These are phyloP conservation scores for Hoplodrina ambigua DNA, from an alignment of 2,888 invertebrate species.

Conservation along the genomic window DNA sequence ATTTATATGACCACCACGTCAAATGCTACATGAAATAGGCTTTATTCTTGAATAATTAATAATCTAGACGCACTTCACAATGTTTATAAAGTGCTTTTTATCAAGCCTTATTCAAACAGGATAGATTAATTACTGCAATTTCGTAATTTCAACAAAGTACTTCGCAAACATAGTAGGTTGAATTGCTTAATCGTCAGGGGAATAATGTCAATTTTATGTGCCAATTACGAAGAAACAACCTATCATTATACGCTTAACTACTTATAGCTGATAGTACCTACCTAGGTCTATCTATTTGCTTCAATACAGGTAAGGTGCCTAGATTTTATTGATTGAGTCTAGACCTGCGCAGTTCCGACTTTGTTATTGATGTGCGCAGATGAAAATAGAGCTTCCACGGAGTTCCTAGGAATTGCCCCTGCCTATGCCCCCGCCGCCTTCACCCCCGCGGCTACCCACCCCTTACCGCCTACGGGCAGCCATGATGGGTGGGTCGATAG, in stretches of 20 bases:
- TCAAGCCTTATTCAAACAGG: slow-evolving; percentile 45
- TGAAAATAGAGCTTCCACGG: slow-evolving; percentile 47
- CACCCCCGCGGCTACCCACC: slow-evolving; percentile 9
- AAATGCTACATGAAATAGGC: slow-evolving; percentile 32
- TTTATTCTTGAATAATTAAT: slow-evolving; percentile 55
- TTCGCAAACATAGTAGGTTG: slow-evolving; percentile 22
- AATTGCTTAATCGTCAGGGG: slow-evolving; percentile 51
- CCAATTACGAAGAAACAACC: slow-evolving; percentile 34
- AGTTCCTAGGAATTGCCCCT: slow-evolving; percentile 60
- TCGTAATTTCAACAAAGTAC: slow-evolving; percentile 48
- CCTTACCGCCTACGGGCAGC: slow-evolving; percentile 1
- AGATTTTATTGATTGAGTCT: slow-evolving; percentile 54
- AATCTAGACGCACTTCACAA: slow-evolving; percentile 33
- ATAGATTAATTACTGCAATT: slow-evolving; percentile 53
- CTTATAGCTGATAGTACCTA: neutral
- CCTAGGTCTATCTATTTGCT: neutral
- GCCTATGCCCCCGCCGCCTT: slow-evolving; percentile 13
- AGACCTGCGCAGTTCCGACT: slow-evolving; percentile 59
- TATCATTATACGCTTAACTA: slow-evolving; percentile 31
- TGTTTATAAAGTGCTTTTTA: slow-evolving; percentile 50
- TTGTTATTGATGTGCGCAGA: slow-evolving; percentile 56
- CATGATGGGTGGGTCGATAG: slow-evolving; percentile 28
- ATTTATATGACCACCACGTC: slow-evolving; percentile 54
- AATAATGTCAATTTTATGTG: slow-evolving; percentile 50
- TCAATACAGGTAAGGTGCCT: slow-evolving; percentile 40